phyloP scores from a whole-genome alignment of 2,888 invertebrate genomes.

The Philhelius pedissequus region DNA sequence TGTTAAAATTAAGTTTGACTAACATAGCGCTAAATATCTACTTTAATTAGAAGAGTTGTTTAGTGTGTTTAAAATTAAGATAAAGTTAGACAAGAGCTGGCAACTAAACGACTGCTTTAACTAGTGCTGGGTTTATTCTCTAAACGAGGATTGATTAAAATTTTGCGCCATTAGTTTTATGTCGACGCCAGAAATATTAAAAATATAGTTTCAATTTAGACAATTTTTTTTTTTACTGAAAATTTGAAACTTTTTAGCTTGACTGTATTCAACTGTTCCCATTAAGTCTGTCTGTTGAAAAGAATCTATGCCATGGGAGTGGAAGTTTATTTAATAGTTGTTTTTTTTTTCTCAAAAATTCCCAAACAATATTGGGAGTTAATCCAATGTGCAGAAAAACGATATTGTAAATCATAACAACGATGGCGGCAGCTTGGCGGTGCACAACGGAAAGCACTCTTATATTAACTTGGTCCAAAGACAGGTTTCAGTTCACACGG shows the following conservation, averaged over 20 bases:
- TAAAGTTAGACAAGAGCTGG: too few relatives aligned
- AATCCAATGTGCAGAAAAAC: constrained; percentile 19
- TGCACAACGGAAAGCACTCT: constrained; percentile 4
- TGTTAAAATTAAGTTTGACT: too few relatives aligned
- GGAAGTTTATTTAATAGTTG: constrained; percentile 1
- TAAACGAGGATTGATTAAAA: too few relatives aligned
- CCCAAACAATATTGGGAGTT: constrained; percentile 23
- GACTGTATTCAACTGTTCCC: constrained; percentile 6
- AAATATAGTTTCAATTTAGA: too few relatives aligned
- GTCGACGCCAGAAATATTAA: too few relatives aligned
- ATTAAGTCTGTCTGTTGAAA: neutral
- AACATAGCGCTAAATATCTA: too few relatives aligned
- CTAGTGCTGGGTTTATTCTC: too few relatives aligned
- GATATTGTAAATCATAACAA: constrained; percentile 56
- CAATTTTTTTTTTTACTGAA: too few relatives aligned
- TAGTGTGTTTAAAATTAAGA: too few relatives aligned
- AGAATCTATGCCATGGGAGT: constrained; percentile 49
- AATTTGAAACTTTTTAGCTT: neutral
- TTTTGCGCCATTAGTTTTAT: too few relatives aligned
- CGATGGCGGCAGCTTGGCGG: neutral
- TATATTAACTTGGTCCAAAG: constrained; percentile 13
- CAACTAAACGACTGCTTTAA: too few relatives aligned
- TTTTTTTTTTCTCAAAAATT: neutral
- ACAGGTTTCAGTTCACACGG: constrained; percentile 74
- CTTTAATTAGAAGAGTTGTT: too few relatives aligned